Conservation (phyloP, 2,888 invertebrate genomes). For the Anoplius nigerrimus region DNA sequence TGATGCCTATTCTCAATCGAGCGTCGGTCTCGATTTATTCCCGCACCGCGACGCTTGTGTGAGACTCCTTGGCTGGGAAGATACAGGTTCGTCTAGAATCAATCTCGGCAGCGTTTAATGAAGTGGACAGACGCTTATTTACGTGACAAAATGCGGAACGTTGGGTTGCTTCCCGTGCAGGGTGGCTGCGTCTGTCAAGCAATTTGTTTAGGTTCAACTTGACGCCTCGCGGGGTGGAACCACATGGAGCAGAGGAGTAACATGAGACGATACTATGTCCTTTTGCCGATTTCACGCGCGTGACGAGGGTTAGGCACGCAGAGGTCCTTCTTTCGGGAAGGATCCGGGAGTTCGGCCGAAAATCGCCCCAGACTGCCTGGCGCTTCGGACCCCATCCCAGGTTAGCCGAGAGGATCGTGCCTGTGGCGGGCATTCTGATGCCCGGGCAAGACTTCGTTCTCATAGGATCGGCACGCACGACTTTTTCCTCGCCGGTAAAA, state of each 20-base stretch:
- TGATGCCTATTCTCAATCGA: too few species aligned
- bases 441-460: conserved; percentile 35
- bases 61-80: too few species aligned
- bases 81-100: too few species aligned
- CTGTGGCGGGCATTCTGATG: neutral
- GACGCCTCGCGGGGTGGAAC: conserved; percentile 44
- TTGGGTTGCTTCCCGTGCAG: conserved; percentile 25
- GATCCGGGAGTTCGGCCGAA: conserved; percentile 24
- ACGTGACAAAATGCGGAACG: too few species aligned
- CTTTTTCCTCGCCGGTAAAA: neutral
- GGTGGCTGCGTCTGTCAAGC: conserved; percentile 45
- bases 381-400: conserved; percentile 46
- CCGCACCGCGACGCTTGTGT: too few species aligned
- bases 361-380: conserved; percentile 59
- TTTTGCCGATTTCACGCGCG: conserved; percentile 38
- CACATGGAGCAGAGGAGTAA: conserved; percentile 59
- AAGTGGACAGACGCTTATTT: too few species aligned
- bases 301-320: conserved; percentile 42
- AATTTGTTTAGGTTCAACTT: conserved; percentile 69
- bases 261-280: conserved; percentile 39
- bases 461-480: conserved; percentile 56
- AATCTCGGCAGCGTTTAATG: too few species aligned
- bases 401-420: too few species aligned
- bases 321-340: conserved; percentile 28
- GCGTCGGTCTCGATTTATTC: too few species aligned